Evolutionary conservation across 2,113 vertebrate species (phyloP), one percentile per base, ranked within the genome.

Genomic region (Phylloscopus trochiloides): DNA sequence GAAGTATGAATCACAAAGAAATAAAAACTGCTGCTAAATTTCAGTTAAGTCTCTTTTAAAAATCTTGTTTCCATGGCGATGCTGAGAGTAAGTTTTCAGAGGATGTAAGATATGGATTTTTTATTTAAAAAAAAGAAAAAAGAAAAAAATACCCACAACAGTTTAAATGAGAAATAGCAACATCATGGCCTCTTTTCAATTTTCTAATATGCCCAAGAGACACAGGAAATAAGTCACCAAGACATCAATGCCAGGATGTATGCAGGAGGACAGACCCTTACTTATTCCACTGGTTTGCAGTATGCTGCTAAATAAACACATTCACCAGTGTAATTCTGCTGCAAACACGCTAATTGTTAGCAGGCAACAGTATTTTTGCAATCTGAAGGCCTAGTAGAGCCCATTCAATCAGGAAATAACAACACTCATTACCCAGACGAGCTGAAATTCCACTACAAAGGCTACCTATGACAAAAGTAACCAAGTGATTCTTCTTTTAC

Each of bases 21-120:
- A 97, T 98, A 98, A 98, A 98, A 98, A 97, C 98, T 98, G 97
- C 97, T 97, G 95, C 95, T 97, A 98, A 98, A 98, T 98, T 98
- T 98, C 97, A 94, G 97, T 98, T 97, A 98, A 98, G 97, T 96
- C 94, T 72, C 95, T 97, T 98, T 97, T 97, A 95, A 98, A 98
- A 98, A 97, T 97, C 97, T 96, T 97, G 98, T 98, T 98, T 97
- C 98, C 98, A 98, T 98, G 97, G 98, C 94, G 97, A 98, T 98
- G 87, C 93, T 96, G 97, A 96, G 95, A 97, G 95, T 95, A 97
- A 98, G 96, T 97, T 98, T 98, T 98, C 97, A 97, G 92, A 97
- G 97, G 96, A 98, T 96, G 90, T 86, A 97, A 97, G 97, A 97
- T 98, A 98, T 96, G 90, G 96, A 97, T 98, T 98, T 98, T 98